Base-by-base conservation (phyloP, 37 sponge, comb jelly and placozoan species). In the Hexactinellida sp. region DNA sequence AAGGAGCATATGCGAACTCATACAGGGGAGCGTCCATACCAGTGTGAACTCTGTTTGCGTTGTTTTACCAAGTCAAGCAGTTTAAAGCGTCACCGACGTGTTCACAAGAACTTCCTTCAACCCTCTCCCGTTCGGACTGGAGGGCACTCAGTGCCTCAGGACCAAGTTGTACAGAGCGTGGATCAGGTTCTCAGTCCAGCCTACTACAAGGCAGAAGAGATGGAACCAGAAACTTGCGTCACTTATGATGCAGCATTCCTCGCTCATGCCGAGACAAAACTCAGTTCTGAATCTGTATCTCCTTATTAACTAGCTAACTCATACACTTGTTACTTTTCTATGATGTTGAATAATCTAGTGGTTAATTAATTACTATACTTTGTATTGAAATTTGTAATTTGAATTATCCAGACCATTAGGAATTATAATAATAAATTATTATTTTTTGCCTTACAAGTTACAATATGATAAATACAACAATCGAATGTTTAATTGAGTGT, bases 1-100 rank as follows among this genome's bases (percentile, higher is more conserved):
- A 63, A 63, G 76, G 76, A 63, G 76, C 76, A 63, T 23, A 63
- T 63, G 76, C 76, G 76, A 25, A 63, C 76, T 28, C 76, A 63
- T n/a, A 63, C 76, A 63, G 76, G 76, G 34, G 76, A 63, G 30
- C 76, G 76, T n/a, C 76, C 76, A 7, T 63, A 63, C 76, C 76
- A 63, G 76, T 63, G 76, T n/a, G 76, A 63, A 63, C 21, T 63
- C 34, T 63, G 76, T n/a, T 32, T 63, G 76, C 76, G 76, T 3
- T 63, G 76, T 63, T 63, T 63, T n/a, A 63, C 76, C 19, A 63
- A 63, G 34, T 25, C 76, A n/a, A 63, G 76, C 13, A 63, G 76
- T 28, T 23, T 63, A 7, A 63, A 63, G 30, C 76, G 76, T n/a
- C 76, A 63, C 13, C 25, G 13, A 63, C 76, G 30, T 10, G 5